Percentiles rank a stretch among this genome's conserved stretches.
phyloP scores from a whole-genome alignment of 2,888 invertebrate genomes.

The Coleophora flavipennella region DNA sequence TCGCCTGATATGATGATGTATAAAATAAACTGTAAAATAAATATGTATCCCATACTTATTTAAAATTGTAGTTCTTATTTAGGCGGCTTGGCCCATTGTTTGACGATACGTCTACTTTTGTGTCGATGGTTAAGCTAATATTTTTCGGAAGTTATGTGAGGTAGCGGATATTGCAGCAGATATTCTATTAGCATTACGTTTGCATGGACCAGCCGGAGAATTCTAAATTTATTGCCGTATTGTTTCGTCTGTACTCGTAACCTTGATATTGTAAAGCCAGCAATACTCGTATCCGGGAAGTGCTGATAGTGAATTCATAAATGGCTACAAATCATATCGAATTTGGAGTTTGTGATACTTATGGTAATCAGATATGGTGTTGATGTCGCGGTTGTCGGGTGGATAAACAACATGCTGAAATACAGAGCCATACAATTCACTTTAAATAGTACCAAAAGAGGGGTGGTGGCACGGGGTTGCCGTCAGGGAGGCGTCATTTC shows the following conservation, averaged over 20 bases:
- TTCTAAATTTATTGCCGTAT: constrained; percentile 8
- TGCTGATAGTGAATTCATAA: too few species aligned
- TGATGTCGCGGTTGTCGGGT: too few species aligned
- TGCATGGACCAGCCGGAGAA: constrained; percentile 1
- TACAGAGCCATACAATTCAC: too few species aligned
- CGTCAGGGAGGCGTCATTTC: constrained; percentile 14
- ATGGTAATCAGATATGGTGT: too few species aligned
- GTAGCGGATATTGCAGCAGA: constrained; percentile 9
- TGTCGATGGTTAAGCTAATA: constrained; percentile 1
- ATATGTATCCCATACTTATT: too few species aligned
- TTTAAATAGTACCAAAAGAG: background rate
- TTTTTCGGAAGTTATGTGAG: constrained; percentile 8
- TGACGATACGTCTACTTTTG: background rate
- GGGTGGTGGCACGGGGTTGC: background rate
- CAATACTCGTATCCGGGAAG: background rate
- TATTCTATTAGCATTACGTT: constrained; percentile 3
- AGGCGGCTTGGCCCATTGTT: too few species aligned
- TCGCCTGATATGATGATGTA: too few species aligned
- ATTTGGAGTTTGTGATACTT: too few species aligned
- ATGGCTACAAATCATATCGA: too few species aligned
- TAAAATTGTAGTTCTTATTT: background rate
- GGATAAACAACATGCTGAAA: too few species aligned
- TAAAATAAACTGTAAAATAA: too few species aligned
- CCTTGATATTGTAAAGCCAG: constrained; percentile 4
- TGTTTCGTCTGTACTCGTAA: constrained; percentile 7